Evolutionary conservation across 2,888 invertebrate species (phyloP), one percentile per base, ranked within the genome.

Genomic region (Barypeithes pellucidus): DNA sequence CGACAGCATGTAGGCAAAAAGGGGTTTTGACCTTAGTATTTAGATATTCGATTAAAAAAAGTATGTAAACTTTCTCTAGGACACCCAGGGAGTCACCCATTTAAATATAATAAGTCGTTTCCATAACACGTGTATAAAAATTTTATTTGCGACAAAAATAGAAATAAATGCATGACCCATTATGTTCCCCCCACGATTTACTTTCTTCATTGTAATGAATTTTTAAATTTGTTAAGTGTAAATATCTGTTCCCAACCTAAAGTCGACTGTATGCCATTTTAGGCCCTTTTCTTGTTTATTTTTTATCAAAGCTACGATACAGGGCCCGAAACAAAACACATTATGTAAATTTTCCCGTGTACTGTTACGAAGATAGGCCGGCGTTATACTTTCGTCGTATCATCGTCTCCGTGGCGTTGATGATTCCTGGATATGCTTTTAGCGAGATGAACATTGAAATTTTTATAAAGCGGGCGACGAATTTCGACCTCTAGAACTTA

Each of bases 361-460:
- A 62, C 62, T 62, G 45, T 54, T 62, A 69, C 62, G 60, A 69
- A 69, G 69, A 69, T 69, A 69, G 52, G 61, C 69, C 62, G 14
- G 43, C 62, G 22, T 62, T 62, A 39, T 14, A 62, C 62, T 69
- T 69, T 69, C 54, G 22, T n/a, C 62, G 69, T 54, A 57, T 67
- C 54, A 57, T 57, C 54, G 54, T 57, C 54, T 9, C 16, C 54
- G 33, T 54, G 22, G 54, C 54, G 33, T 67, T 67, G 57, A 67
- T 69, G 45, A 41, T 52, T 60, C 69, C 61, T 52, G 47, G 54
- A 16, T 52, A 62, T 62, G 69, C 69, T 61, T 62, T 69, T 62
- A 62, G 69, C 24, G 43, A 62, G 62, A 69, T 69, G 69, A 69
- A 41, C 69, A 69, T 41, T 62, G 69, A 69, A 69, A 69, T 18